Conservation (phyloP, 2,888 invertebrate species). For the Monochamus alternatus region DNA sequence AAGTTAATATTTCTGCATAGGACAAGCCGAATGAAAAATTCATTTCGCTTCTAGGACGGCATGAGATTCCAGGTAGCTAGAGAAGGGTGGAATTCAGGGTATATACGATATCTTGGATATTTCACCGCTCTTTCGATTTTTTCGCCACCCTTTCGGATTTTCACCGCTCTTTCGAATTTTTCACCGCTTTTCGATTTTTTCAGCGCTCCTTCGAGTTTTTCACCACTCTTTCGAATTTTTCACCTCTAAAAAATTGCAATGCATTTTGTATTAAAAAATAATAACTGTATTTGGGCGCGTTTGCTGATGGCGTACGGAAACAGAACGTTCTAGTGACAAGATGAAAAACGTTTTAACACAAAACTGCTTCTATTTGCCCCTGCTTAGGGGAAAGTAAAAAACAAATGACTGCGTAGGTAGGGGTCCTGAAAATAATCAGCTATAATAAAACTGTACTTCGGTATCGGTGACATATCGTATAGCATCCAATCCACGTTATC, state of each 20-base stretch:
- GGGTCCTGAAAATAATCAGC: conserved; percentile 55
- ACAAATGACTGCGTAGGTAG: conserved; percentile 59
- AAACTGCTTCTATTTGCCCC: conserved; percentile 61
- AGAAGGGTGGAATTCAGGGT: neutral
- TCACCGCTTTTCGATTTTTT: no score
- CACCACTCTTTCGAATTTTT: no score
- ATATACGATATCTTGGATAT: neutral
- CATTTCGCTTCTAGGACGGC: neutral
- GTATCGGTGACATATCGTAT: conserved; percentile 56
- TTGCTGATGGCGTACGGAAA: conserved; percentile 11
- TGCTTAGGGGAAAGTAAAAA: conserved; percentile 55
- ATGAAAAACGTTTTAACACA: conserved; percentile 61
- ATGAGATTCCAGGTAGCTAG: neutral
- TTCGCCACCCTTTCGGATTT: neutral
- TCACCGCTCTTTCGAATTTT: no score
- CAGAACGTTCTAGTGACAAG: conserved; percentile 50
- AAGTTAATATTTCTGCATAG: conserved; percentile 9
- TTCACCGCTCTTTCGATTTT: neutral
- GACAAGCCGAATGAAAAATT: conserved; percentile 14
- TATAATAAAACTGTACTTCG: conserved; percentile 55
- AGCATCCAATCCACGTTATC: conserved; percentile 46
- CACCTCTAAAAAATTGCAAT: no score
- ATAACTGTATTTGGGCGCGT: no score
- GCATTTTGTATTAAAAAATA: no score
- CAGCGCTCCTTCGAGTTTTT: no score